phyloP scores from a whole-genome alignment of 2,797 vertebrate species.

The Esox masquinongy region DNA sequence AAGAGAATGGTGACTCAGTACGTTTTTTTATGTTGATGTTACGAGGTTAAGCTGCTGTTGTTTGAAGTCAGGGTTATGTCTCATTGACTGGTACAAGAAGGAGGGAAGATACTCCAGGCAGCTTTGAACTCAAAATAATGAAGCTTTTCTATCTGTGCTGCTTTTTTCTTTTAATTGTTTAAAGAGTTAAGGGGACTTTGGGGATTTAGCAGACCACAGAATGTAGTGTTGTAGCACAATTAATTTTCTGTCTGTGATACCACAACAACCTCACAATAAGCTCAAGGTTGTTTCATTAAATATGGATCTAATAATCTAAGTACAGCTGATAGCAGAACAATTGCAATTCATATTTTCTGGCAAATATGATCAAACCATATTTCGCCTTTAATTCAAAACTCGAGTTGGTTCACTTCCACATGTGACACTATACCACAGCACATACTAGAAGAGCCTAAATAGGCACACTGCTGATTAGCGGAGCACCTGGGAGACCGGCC shows the following conservation, averaged over 20 bases:
- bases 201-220: slow-evolving; percentile 28
- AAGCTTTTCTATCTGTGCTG: slow-evolving; percentile 38
- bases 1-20: slow-evolving; percentile 49
- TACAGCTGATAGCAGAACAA: not conserved
- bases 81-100: slow-evolving; percentile 52
- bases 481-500: not conserved
- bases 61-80: slow-evolving; percentile 66
- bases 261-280: slow-evolving; percentile 15
- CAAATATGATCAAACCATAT: not conserved
- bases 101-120: slow-evolving; percentile 18
- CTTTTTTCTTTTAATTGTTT: slow-evolving; percentile 32
- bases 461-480: not conserved
- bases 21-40: slow-evolving; percentile 44
- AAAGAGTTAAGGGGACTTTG: slow-evolving; percentile 56
- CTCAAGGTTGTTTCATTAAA: not conserved
- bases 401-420: not conserved
- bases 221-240: not conserved
- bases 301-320: not conserved
- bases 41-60: slow-evolving; percentile 57
- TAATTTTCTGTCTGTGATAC: not conserved
- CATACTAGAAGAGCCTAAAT: not conserved
- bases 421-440: not conserved
- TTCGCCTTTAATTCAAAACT: not conserved
- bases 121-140: slow-evolving; percentile 58
- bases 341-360: not conserved